Evolutionary conservation across 2,888 invertebrate species (phyloP).

Genomic region (Bedellia somnulentella): DNA sequence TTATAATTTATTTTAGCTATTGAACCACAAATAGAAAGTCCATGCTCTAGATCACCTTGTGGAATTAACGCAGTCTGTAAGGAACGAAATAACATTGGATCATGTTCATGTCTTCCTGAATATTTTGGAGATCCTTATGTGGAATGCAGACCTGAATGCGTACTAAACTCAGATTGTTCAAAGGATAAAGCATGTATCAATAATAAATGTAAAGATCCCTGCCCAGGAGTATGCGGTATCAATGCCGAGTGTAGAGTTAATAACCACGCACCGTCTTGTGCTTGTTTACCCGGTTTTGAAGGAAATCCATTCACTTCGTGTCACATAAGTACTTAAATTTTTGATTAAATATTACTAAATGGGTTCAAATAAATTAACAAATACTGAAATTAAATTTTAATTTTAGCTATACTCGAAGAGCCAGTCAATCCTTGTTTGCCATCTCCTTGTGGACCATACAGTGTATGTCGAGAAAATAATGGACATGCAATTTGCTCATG

Average conservation of each 20-base stretch:
- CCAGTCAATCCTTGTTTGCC: constrained; percentile 60
- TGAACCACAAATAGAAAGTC: constrained; percentile 53
- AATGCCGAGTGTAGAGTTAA: constrained; percentile 82
- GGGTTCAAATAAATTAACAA: too few relatives aligned
- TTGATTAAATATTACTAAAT: background rate
- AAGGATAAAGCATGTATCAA: constrained; percentile 76
- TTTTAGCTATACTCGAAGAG: constrained; percentile 35
- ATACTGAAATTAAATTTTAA: too few relatives aligned
- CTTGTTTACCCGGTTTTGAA: constrained; percentile 71
- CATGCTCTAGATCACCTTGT: constrained; percentile 84
- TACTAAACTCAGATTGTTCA: constrained; percentile 83
- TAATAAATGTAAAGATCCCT: constrained; percentile 84
- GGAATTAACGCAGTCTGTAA: constrained; percentile 85
- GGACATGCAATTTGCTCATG: constrained; percentile 82
- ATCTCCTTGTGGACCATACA: constrained; percentile 79
- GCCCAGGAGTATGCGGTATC: constrained; percentile 78
- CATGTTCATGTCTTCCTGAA: constrained; percentile 79
- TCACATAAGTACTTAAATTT: constrained; percentile 44
- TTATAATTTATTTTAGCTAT: constrained; percentile 37
- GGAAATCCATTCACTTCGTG: constrained; percentile 81
- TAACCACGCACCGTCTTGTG: constrained; percentile 81
- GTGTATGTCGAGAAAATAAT: constrained; percentile 72
- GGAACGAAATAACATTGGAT: constrained; percentile 77
- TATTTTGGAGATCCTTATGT: constrained; percentile 86
- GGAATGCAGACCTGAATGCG: constrained; percentile 85